These are phyloP conservation scores for Pipistrellus kuhlii DNA, from an alignment of 2,797 vertebrate species.

Conservation along the genomic window DNA sequence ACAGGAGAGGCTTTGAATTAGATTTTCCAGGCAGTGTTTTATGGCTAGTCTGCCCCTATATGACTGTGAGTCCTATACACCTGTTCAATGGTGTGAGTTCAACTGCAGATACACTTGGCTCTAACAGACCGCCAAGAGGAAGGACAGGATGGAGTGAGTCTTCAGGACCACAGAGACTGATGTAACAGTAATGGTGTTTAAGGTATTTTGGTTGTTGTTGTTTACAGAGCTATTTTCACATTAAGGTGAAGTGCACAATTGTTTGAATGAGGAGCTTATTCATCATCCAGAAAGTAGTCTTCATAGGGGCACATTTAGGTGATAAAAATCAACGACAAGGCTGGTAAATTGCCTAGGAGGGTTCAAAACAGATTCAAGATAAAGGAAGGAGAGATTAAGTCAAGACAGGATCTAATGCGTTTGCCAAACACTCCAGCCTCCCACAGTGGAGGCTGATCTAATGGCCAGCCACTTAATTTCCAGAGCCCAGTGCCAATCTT, in stretches of 20 bases:
- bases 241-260: slow-evolving; percentile 59
- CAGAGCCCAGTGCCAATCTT: slow-evolving; percentile 86
- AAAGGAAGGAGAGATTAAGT: slow-evolving; percentile 90
- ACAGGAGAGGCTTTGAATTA: not conserved
- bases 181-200: not conserved
- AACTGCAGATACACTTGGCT: not conserved
- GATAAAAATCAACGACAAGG: slow-evolving; percentile 92
- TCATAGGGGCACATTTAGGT: slow-evolving; percentile 86
- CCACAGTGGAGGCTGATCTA: slow-evolving; percentile 83
- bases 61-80: not conserved
- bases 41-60: not conserved
- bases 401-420: slow-evolving; percentile 87
- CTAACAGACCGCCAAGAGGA: not conserved
- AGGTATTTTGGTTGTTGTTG: not conserved
- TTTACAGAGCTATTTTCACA: slow-evolving; percentile 66
- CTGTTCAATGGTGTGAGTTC: not conserved
- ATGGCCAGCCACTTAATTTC: slow-evolving; percentile 86
- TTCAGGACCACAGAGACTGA: slow-evolving; percentile 56
- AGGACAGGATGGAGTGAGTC: not conserved
- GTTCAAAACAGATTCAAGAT: slow-evolving; percentile 90
- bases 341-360: slow-evolving; percentile 91
- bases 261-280: slow-evolving; percentile 80
- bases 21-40: not conserved
- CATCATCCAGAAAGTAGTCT: slow-evolving; percentile 89
- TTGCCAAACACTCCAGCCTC: slow-evolving; percentile 86